Conservation (phyloP, 2,888 invertebrate species). For the Rhogogaster chlorosoma region DNA sequence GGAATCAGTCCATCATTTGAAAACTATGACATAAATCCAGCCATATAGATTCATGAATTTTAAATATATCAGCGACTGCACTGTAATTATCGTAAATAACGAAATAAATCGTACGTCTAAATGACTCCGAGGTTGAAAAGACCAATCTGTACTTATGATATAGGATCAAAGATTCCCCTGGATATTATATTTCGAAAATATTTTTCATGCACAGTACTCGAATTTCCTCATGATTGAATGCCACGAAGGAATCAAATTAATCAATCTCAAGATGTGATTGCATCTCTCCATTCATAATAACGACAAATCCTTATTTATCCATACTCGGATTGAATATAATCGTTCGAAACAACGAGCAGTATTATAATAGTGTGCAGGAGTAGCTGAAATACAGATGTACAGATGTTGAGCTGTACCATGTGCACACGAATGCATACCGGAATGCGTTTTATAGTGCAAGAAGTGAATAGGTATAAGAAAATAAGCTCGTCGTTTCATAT, state of each 20-base stretch:
- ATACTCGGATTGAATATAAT: neutral
- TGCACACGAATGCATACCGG: neutral
- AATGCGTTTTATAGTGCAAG: neutral
- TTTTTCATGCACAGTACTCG: neutral
- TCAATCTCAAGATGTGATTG: neutral
- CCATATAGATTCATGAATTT: neutral
- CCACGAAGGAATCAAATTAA: neutral
- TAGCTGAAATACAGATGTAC: neutral
- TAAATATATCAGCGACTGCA: neutral
- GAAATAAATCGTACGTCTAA: too few relatives aligned
- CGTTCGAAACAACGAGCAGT: neutral
- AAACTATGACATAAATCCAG: neutral
- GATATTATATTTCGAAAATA: too few relatives aligned
- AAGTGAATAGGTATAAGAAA: neutral
- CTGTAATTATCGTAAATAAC: too few relatives aligned
- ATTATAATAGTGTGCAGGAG: neutral
- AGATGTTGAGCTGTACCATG: neutral
- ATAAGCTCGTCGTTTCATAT: neutral
- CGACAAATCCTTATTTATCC: neutral
- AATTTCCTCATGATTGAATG: neutral
- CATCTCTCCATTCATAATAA: neutral
- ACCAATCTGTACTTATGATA: too few relatives aligned
- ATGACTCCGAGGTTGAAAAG: too few relatives aligned
- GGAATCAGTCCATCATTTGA: neutral
- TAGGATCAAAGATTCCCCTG: too few relatives aligned